These are phyloP conservation scores for Galerucella calmariensis DNA, from an alignment of 2,888 invertebrate species.

Conservation along the genomic window DNA sequence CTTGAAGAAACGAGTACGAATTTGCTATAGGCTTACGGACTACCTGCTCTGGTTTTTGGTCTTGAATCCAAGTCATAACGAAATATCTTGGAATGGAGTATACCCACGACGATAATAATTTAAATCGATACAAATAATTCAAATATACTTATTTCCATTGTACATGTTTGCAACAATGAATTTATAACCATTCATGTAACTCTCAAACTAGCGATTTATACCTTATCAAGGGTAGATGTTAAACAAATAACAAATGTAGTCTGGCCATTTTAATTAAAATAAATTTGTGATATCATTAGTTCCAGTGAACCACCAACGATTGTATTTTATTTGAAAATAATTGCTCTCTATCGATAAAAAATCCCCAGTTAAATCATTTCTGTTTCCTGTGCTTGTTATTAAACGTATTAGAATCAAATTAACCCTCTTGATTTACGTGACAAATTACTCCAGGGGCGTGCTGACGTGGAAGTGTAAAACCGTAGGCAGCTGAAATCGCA, in stretches of 20 bases:
- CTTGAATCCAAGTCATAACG: no score
- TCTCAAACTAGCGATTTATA: constrained; percentile 14
- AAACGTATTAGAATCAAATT: constrained; percentile 37
- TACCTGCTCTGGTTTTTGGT: no score
- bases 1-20: no score
- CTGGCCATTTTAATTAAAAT: constrained; percentile 36
- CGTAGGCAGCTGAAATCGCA: constrained; percentile 1
- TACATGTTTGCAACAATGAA: constrained; percentile 14
- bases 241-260: constrained; percentile 30
- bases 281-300: constrained; percentile 42
- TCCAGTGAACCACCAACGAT: constrained; percentile 40
- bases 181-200: constrained; percentile 23
- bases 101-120: no score
- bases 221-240: constrained; percentile 12
- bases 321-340: constrained; percentile 50
- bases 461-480: constrained; percentile 5
- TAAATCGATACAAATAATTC: background rate
- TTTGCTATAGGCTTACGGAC: no score
- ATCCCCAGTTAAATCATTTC: constrained; percentile 51
- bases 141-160: constrained; percentile 19
- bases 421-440: constrained; percentile 42
- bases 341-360: constrained; percentile 49
- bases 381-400: constrained; percentile 47
- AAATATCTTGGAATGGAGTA: no score
- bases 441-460: constrained; percentile 27